These are phyloP conservation scores for Isaurus tuberculatus DNA, from an alignment of 92 coral and sea anemone genomes.

Conservation along the genomic window DNA sequence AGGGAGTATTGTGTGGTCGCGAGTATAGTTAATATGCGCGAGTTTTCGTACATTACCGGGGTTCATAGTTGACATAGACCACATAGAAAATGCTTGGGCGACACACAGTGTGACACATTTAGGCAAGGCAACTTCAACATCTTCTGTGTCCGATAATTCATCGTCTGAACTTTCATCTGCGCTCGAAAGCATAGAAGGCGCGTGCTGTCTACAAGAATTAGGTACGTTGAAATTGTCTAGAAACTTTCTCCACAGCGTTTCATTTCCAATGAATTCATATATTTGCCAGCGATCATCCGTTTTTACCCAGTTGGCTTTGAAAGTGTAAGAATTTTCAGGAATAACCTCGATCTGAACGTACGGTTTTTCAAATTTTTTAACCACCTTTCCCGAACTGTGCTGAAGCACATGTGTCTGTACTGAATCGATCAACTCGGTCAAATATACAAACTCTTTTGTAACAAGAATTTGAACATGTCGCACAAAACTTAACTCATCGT, in stretches of 20 bases:
- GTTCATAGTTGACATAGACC: slow-evolving; percentile 91
- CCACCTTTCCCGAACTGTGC: slow-evolving; percentile 76
- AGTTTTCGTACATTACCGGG: slow-evolving; percentile 91
- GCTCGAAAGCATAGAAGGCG: slow-evolving; percentile 25
- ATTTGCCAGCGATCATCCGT: slow-evolving; percentile 65
- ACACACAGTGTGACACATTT: slow-evolving; percentile 77
- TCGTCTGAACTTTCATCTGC: slow-evolving; percentile 54
- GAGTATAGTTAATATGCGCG: slow-evolving; percentile 50
- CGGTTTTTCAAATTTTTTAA: slow-evolving; percentile 74
- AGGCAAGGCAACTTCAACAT: slow-evolving; percentile 77
- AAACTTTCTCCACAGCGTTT: slow-evolving; percentile 78
- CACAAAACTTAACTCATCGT: slow-evolving; percentile 74
- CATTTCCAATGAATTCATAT: slow-evolving; percentile 83
- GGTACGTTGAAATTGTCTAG: slow-evolving; percentile 65
- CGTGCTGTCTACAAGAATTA: background rate
- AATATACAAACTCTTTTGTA: slow-evolving; percentile 82
- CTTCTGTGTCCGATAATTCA: slow-evolving; percentile 70
- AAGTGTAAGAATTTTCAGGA: slow-evolving; percentile 82
- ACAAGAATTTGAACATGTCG: slow-evolving; percentile 85
- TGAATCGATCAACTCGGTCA: slow-evolving; percentile 77
- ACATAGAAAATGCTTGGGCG: slow-evolving; percentile 85
- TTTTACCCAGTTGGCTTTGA: slow-evolving; percentile 84
- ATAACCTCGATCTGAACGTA: slow-evolving; percentile 72
- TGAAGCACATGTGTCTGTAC: slow-evolving; percentile 75
- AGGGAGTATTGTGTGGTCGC: slow-evolving; percentile 60